Conservation (phyloP, 2,888 invertebrate genomes). For the Oxytorus armatus region DNA sequence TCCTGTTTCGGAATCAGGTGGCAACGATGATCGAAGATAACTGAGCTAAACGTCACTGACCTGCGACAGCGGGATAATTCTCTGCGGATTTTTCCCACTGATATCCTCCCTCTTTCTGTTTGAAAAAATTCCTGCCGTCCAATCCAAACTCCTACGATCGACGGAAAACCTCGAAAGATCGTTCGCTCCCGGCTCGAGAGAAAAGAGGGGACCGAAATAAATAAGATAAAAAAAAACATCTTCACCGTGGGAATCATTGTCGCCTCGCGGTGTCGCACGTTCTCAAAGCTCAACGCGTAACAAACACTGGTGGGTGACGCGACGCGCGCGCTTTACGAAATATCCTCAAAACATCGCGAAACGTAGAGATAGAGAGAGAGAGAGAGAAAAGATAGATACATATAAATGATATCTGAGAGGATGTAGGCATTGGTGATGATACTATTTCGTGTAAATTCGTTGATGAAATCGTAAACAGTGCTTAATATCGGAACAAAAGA, state of each 20-base stretch:
- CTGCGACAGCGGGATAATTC: slow-evolving; percentile 58
- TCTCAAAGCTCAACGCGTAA: slow-evolving; percentile 14
- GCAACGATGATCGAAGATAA: slow-evolving; percentile 19
- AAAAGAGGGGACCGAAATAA: too few species aligned
- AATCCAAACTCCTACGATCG: too few species aligned
- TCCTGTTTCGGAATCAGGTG: not conserved
- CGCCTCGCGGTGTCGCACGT: slow-evolving; percentile 29
- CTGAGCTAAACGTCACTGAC: slow-evolving; percentile 65
- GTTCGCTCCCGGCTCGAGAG: too few species aligned
- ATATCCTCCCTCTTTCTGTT: not conserved
- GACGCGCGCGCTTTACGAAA: slow-evolving; percentile 49
- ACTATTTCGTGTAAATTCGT: not conserved
- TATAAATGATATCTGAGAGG: slow-evolving; percentile 18
- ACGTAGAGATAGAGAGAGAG: not conserved
- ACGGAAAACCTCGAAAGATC: too few species aligned
- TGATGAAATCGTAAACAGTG: slow-evolving; percentile 19
- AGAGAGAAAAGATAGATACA: not conserved
- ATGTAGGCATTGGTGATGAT: slow-evolving; percentile 10
- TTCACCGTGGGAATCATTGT: not conserved
- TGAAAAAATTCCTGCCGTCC: too few species aligned
- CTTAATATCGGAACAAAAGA: not conserved
- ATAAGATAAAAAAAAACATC: too few species aligned
- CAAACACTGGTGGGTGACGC: slow-evolving; percentile 33
- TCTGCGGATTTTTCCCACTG: slow-evolving; percentile 14
- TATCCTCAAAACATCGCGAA: slow-evolving; percentile 50